A percentile compares a stretch with the other conserved stretches of the same genome.
Conservation (phyloP, 2,888 invertebrate species). For the Clistopyga incitator region DNA sequence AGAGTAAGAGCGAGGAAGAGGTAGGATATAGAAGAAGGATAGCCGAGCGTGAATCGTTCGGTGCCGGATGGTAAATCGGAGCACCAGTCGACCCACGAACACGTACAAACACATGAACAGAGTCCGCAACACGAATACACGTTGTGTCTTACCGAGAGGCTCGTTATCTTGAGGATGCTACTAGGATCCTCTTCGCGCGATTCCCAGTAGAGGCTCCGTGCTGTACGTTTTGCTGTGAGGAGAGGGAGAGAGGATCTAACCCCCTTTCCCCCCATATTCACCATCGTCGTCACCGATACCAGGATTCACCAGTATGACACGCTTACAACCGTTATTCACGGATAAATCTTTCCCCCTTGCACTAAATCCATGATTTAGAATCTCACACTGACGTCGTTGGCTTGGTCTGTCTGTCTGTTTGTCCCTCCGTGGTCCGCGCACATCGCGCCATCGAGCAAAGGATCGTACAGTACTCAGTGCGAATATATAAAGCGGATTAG, state of each 20-base stretch:
- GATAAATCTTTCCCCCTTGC: slow-evolving; percentile 81
- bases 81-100: slow-evolving; percentile 34
- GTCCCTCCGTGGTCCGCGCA: not conserved
- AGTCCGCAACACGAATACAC: slow-evolving; percentile 20
- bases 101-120: slow-evolving; percentile 33
- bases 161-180: slow-evolving; percentile 72
- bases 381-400: slow-evolving; percentile 71
- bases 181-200: slow-evolving; percentile 67
- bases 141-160: slow-evolving; percentile 47
- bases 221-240: slow-evolving; percentile 5
- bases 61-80: slow-evolving; percentile 65
- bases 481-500: slow-evolving; percentile 83
- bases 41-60: slow-evolving; percentile 50
- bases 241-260: not conserved
- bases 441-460: slow-evolving; percentile 36
- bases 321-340: slow-evolving; percentile 80
- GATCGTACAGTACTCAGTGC: slow-evolving; percentile 58
- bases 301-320: slow-evolving; percentile 76
- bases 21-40: slow-evolving; percentile 29
- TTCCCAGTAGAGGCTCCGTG: slow-evolving; percentile 27
- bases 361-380: slow-evolving; percentile 83
- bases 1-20: slow-evolving; percentile 7
- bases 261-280: slow-evolving; percentile 8
- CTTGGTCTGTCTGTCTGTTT: slow-evolving; percentile 36
- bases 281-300: slow-evolving; percentile 63